Base-by-base conservation (phyloP, 2,797 vertebrate genomes). In the Schizopygopsis pylzovi region DNA sequence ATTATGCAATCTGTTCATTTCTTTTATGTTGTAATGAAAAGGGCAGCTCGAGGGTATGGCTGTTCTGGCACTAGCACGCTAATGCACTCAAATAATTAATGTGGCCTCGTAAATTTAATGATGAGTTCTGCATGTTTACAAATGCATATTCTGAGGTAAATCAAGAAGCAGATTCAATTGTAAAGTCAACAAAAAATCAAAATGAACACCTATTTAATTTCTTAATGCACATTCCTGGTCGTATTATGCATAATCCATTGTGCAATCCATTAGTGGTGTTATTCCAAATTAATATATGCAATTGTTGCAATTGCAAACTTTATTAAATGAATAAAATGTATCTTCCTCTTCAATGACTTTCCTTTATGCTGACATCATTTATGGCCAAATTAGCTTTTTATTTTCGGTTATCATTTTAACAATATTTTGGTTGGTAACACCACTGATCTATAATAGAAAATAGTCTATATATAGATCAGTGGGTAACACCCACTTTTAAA, bases 1-100 rank as follows among this genome's bases (percentile, higher is more conserved):
- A 79, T 70, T 45, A 79, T 79, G 49, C 83, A 85, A 79, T 85
- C 76, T 79, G 83, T 85, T 85, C 76, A 33, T 79, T 79, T 85
- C 18, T 52, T 85, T 61, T 71, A 71, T 71, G 76, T 61, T 52
- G n/a, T 18, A 37, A 70, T 85, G 65, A 79, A 59, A 85, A 85
- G 83, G 63, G 65, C 65, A 79, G 39, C 71, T 70, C 45, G 37
- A 56, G 65, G 83, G 45, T 75, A 85, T 85, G 37, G 28, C 47
- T 77, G 37, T 22, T 67, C 61, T 78, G 47, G 39, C 61, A 84
- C 13, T 43, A 56, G 83, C 39, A 45, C 37, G 10, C 63, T 78
- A 84, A 33, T 79, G 63, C 83, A 79, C 65, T 85, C 63, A 70
- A 68, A 84, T 78, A 78, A 76, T 84, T 28, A 41, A 33, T 45